Percentiles rank a stretch among this genome's conserved stretches.
These are phyloP conservation scores for Lypha dubia DNA, from an alignment of 2,888 invertebrate genomes.

Conservation along the genomic window DNA sequence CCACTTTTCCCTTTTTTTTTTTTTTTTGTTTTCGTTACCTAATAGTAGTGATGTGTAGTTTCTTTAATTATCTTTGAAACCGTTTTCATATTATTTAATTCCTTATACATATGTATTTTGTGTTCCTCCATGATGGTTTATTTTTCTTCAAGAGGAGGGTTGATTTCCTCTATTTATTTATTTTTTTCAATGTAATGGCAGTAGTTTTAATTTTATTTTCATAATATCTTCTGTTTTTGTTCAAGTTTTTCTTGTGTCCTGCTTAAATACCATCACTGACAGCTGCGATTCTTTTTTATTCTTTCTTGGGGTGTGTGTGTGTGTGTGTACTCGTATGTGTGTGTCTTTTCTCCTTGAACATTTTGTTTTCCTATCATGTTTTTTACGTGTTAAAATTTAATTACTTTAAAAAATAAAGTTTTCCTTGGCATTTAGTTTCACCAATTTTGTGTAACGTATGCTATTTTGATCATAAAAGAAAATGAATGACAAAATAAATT, in stretches of 20 bases:
- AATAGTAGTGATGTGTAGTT: neutral
- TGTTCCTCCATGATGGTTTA: neutral
- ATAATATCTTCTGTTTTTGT: conserved; percentile 4
- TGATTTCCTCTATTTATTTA: conserved; percentile 9
- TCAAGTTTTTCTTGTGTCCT: conserved; percentile 25
- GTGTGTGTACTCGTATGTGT: no score
- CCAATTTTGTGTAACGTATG: conserved; percentile 29
- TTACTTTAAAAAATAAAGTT: conserved; percentile 43
- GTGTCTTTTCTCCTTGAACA: conserved; percentile 6
- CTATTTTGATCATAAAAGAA: conserved; percentile 23
- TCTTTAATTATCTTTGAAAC: neutral
- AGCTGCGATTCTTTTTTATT: conserved; percentile 40
- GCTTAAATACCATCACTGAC: conserved; percentile 42
- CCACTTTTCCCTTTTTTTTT: no score
- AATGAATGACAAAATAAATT: neutral
- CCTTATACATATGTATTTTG: neutral
- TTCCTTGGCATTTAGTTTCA: neutral
- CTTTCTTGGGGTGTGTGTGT: no score
- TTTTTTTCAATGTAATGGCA: neutral
- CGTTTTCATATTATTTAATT: conserved; percentile 19
- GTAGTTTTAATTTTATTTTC: neutral
- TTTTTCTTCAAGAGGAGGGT: conserved; percentile 46
- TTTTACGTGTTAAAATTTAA: conserved; percentile 51
- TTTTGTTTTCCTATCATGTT: conserved; percentile 13
- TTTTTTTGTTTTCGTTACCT: no score